Evolutionary conservation across 2,888 invertebrate genomes (phyloP), one percentile per base, ranked within the genome.

Genomic region (Clitarchus hookeri): DNA sequence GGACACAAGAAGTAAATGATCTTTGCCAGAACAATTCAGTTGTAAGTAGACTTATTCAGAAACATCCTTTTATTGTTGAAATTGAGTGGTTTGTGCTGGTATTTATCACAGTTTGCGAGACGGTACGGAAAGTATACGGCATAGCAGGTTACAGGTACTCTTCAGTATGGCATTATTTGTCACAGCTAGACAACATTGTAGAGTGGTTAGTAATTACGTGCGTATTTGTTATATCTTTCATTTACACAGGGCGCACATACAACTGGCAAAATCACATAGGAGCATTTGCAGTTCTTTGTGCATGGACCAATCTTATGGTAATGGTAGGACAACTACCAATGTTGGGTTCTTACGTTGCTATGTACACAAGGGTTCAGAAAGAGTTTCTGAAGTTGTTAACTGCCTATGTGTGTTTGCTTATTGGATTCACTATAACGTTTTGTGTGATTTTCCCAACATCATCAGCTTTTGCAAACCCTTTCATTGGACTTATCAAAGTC

Each of bases 321-420:
- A 97, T 97, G 96, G 95, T 97, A 86, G 97, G 97, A 0, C 96
- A 97, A 89, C 92, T 97, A 78, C 97, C 97, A 0, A 94, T 97
- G 84, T 96, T 97, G 90, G 97, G 97, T 26, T 96, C 97, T 0
- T 97, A 97, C 90, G 97, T 97, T 6, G 97, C 97, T 0, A 97
- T 97, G 97, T 97, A 97, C 89, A 97, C 97, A 0, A 95, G 96
- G 91, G 97, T 97, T 0, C 96, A 96, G 90, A 96, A 95, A 84
- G 97, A 97, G 92, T 97, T 97, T 89, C 96, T 96, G 12, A 96
- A 97, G 90, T 92, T 97, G n/a, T 93, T 97, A 84, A 93, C 97
- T 92, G 97, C 97, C 0, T 97, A 97, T 90, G 96, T 96, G 0
- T 97, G 97, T 90, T 94, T 97, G 88, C 91, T 97, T 65, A 95